These are phyloP conservation scores for Ceratosolen fusciceps DNA, from an alignment of 1,140 invertebrate genomes.

Conservation along the genomic window DNA sequence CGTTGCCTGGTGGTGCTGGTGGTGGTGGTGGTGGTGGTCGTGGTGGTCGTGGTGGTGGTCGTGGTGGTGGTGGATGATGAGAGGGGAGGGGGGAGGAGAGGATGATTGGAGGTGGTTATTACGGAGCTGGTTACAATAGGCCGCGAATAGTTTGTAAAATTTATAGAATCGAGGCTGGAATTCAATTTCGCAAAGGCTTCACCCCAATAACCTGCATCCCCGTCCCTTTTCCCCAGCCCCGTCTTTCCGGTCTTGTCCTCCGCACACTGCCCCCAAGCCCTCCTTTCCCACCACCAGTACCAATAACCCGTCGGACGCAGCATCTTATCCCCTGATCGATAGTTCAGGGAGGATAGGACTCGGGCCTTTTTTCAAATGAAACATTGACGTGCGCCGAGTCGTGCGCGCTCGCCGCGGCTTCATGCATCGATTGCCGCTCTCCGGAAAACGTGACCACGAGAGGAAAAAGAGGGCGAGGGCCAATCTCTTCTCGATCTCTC, in stretches of 20 bases:
- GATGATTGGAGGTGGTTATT: no score
- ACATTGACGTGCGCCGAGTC: slow-evolving; percentile 32
- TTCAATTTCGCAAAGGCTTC: no score
- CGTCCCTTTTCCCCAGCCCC: no score
- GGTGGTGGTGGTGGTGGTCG: no score
- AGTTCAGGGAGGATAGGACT: slow-evolving; percentile 44
- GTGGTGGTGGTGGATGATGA: no score
- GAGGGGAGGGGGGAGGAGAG: no score
- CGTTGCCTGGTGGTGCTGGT: no score
- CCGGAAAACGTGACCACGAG: background rate
- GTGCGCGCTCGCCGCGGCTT: background rate
- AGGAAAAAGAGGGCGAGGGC: background rate
- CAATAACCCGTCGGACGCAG: background rate
- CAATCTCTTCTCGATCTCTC: slow-evolving; percentile 9
- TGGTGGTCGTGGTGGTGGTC: no score
- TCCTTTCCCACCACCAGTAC: background rate
- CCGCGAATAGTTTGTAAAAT: no score
- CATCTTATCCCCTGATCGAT: slow-evolving; percentile 19
- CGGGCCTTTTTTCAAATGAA: slow-evolving; percentile 15
- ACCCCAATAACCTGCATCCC: no score
- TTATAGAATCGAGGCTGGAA: no score
- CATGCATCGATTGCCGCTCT: slow-evolving; percentile 8
- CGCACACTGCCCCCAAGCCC: background rate
- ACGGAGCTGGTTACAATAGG: no score
- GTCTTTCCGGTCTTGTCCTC: background rate